Evolutionary conservation across 2,113 vertebrate species (phyloP), one percentile per base, ranked within the genome.

Genomic region (Delphinus delphis): DNA sequence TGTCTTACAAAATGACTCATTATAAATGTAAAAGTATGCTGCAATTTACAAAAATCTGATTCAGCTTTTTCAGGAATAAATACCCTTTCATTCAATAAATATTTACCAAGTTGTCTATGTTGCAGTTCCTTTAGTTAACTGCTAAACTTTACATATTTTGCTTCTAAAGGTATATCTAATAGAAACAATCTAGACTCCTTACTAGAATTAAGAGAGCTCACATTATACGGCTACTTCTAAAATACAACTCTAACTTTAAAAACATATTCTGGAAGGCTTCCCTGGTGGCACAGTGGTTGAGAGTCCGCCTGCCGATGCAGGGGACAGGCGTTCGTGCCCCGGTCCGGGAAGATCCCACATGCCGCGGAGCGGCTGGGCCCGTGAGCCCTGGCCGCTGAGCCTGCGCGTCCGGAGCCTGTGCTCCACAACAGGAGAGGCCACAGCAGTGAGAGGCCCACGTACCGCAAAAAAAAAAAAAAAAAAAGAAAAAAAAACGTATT

Each of bases 31-130:
- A 91, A 96, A 91, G 65, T 38, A 96, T 86, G 67, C 85, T 50
- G 90, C 53, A 71, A 81, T 85, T 87, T 71, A 92, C 65, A 94
- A 84, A 95, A 97, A 65, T 90, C 63, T 73, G 31, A 94, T 88
- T 77, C 67, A 95, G 63, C 31, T 94, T 76, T 93, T 93, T 55
- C 71, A 94, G 62, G 33, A 96, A 96, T 50, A 93, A 90, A 73
- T 94, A 95, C 36, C 83, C 14, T 89, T 91, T 33, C 33, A 79
- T 60, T 85, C 65, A 84, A 60, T n/a, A 93, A 93, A 90, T 88
- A 94, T 87, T 94, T 97, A 90, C 38, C 65, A 88, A 94, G 11
- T 58, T 67, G 28, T 77, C 83, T 60, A 28, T 47, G 17, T 12
- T 68, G 12, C 21, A 88, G 41, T 86, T 86, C 21, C 62, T 73